Percentiles rank a stretch among this genome's conserved stretches.
Conservation (phyloP, 2,113 vertebrate genomes). For the Cyanistes caeruleus region DNA sequence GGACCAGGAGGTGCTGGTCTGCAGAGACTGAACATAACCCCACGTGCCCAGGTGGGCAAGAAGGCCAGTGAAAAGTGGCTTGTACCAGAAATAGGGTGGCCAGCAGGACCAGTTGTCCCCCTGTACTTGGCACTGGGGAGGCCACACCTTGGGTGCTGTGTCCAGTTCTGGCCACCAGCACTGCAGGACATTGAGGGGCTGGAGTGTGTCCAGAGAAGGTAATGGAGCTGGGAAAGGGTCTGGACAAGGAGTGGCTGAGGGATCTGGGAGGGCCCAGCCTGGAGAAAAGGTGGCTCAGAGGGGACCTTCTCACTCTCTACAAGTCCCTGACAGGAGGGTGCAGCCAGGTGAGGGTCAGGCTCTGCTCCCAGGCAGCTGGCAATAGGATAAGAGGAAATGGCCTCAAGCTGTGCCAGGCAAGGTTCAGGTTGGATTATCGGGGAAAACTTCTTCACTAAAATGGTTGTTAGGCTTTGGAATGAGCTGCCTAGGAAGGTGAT, state of each 20-base stretch:
- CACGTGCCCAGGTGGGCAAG: background rate
- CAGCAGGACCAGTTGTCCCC: background rate
- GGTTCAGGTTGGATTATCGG: background rate
- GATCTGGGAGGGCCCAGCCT: background rate
- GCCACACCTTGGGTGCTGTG: background rate
- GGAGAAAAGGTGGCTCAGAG: background rate
- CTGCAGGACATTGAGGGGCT: background rate
- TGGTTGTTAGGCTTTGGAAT: background rate
- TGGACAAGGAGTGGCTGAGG: background rate
- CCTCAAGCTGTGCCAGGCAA: background rate
- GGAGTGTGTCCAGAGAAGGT: background rate
- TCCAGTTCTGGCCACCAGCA: background rate
- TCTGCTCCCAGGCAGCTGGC: background rate
- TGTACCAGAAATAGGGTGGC: background rate
- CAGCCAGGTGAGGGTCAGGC: background rate
- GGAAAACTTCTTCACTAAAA: background rate
- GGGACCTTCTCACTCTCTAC: background rate
- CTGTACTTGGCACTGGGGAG: background rate
- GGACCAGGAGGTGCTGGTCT: background rate
- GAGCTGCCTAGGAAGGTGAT: background rate
- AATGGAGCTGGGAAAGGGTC: accelerated
- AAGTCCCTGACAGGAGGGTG: background rate
- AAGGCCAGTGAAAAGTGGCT: background rate
- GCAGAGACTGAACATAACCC: background rate
- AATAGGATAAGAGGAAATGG: background rate